A percentile compares a stretch with the other conserved stretches of the same genome.
Conservation (phyloP, 1,140 invertebrate species). For the Helicorthomorpha holstii region DNA sequence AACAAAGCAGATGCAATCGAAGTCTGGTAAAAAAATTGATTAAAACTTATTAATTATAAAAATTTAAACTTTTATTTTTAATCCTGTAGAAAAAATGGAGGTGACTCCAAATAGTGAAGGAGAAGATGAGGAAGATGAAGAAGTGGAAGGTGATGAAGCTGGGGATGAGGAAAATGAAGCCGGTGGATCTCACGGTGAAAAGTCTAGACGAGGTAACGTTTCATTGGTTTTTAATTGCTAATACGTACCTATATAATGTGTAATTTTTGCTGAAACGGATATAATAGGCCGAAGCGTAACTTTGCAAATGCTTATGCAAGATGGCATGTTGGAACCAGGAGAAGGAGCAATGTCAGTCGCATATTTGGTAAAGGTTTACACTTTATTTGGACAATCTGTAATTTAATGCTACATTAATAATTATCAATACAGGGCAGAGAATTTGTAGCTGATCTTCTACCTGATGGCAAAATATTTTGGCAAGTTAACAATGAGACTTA, state of each 20-base stretch:
- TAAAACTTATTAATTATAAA: too few relatives aligned
- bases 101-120: neutral
- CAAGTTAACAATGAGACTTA: constrained; percentile 73
- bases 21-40: too few relatives aligned
- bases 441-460: constrained; percentile 67
- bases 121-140: constrained; percentile 7
- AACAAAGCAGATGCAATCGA: too few relatives aligned
- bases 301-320: constrained; percentile 61
- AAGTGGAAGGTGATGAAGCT: constrained; percentile 12
- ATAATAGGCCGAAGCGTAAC: constrained; percentile 63
- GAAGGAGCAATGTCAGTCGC: constrained; percentile 67
- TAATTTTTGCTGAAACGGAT: too few relatives aligned
- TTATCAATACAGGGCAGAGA: constrained; percentile 51
- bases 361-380: constrained; percentile 46
- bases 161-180: constrained; percentile 17
- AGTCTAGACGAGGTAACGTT: constrained; percentile 14
- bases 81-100: too few relatives aligned
- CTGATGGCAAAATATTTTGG: constrained; percentile 73
- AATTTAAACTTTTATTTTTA: too few relatives aligned
- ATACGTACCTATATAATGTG: constrained; percentile 12
- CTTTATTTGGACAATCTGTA: neutral
- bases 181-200: constrained; percentile 3
- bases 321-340: constrained; percentile 62
- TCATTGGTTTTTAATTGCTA: too few relatives aligned
- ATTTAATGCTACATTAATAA: neutral